Conservation (phyloP, 2,888 invertebrate genomes). For the Eurytoma adleriae region DNA sequence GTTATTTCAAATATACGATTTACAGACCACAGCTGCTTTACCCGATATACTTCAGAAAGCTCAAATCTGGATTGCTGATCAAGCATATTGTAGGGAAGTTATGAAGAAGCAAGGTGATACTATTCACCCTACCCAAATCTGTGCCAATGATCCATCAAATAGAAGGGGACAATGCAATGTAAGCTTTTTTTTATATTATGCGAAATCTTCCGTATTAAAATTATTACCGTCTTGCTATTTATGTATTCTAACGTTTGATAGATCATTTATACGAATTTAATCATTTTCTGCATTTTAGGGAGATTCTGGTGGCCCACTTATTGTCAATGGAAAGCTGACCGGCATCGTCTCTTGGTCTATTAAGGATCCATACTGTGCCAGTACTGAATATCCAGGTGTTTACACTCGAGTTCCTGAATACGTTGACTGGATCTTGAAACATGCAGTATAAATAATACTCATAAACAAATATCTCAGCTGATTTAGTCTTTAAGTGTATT, state of each 20-base stretch:
- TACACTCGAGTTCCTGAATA: constrained; percentile 50
- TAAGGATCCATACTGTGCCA: constrained; percentile 47
- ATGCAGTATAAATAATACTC: constrained; percentile 14
- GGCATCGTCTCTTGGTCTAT: constrained; percentile 53
- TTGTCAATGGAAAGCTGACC: constrained; percentile 26
- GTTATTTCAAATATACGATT: not conserved
- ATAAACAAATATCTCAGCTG: no score
- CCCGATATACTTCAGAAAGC: constrained; percentile 38
- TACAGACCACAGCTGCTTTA: not conserved
- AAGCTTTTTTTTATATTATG: not conserved
- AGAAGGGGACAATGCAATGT: constrained; percentile 52
- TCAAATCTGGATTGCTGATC: constrained; percentile 41
- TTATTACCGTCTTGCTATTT: no score
- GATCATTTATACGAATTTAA: no score
- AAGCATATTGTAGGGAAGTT: constrained; percentile 25
- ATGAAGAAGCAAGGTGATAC: not conserved
- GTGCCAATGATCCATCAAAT: constrained; percentile 45
- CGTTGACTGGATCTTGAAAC: constrained; percentile 47
- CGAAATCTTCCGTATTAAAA: no score
- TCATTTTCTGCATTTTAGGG: constrained; percentile 37
- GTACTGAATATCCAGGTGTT: constrained; percentile 46
- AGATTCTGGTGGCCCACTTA: constrained; percentile 52
- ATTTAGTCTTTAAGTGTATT: no score
- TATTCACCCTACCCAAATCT: constrained; percentile 42
- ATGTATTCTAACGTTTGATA: no score